Base-by-base conservation (phyloP, 2,888 invertebrate species). In the Apotomis betuletana region DNA sequence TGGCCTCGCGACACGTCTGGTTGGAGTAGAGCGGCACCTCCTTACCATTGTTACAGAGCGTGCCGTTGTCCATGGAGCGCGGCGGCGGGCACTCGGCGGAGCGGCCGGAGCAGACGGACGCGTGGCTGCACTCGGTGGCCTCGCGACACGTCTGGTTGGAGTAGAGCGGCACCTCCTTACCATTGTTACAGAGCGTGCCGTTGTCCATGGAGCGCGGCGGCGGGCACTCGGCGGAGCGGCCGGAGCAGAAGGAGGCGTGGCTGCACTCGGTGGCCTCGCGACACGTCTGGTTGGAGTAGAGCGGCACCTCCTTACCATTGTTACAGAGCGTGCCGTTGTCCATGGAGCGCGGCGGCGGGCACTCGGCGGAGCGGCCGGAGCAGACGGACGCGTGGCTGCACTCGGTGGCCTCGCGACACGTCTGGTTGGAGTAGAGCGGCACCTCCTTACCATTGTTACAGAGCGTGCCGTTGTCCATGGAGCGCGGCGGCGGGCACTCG, bases 261-360 rank as follows among this genome's bases (percentile, higher is more conserved):
- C 97, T 97, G 91, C 99, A 99, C 85, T 99, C 99, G 5, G 96
- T 96, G 80, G 97, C 97, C 77, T 96, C 95, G 85, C 96, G 96
- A 83, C 98, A 98, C 80, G 96, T 95, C 27, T 2, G 27, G 27
- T 27, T 2, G 27, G 27, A 27, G 27, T 27, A 27, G 27, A 27
- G 27, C 27, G 27, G 27, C 27, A 2, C 27, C 27, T 27, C 27
- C 27, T 95, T 95, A 88, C 97, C 98, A 85, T 98, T 97, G 87
- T 99, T 99, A 88, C 99, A 99, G 82, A 97, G 95, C n/a, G 98
- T 98, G 85, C 97, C 97, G 87, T 99, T 96, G 58, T 96, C 95
- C 82, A 97, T 96, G 49, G 97, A 96, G 49, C 94, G 90, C 0
- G 99, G 97, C 61, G 92, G 88, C 3, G 99, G 99, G 87, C 99